These are phyloP conservation scores for Adelges cooleyi DNA, from an alignment of 1,140 invertebrate species.

Conservation along the genomic window DNA sequence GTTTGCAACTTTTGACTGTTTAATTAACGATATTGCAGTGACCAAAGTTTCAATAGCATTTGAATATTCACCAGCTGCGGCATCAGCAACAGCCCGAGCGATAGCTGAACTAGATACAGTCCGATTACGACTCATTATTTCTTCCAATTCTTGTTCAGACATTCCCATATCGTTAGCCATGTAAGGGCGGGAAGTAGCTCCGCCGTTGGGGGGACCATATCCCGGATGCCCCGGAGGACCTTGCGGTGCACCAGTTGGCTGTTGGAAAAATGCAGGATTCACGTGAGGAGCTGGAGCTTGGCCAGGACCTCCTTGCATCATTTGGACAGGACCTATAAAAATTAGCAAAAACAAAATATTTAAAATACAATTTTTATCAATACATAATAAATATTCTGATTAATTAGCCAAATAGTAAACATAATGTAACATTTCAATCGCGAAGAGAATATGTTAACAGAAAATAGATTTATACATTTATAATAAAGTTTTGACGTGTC, in stretches of 20 bases:
- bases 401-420: too few relatives aligned
- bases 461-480: too few relatives aligned
- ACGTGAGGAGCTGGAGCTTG: conserved; percentile 78
- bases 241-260: conserved; percentile 44
- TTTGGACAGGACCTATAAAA: conserved; percentile 16
- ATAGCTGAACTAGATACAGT: conserved; percentile 96
- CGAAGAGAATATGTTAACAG: too few relatives aligned
- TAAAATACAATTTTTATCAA: not conserved
- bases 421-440: too few relatives aligned
- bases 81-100: conserved; percentile 90
- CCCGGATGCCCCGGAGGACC: conserved; percentile 44
- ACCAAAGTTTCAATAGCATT: conserved; percentile 97
- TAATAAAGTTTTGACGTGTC: too few relatives aligned
- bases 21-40: conserved; percentile 96
- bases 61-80: conserved; percentile 86
- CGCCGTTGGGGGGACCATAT: conserved; percentile 44
- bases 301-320: conserved; percentile 37
- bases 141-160: conserved; percentile 92
- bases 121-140: conserved; percentile 92
- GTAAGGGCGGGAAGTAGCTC: conserved; percentile 7
- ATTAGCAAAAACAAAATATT: not conserved
- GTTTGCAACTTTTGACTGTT: conserved; percentile 93
- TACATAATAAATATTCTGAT: too few relatives aligned
- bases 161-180: conserved; percentile 48
- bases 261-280: conserved; percentile 90